phyloP scores from a whole-genome alignment of 2,113 vertebrate species.

The human (Homo sapiens) region GRCh38 chr3:184808501-184809000 shows the following conservation, averaged over 20 bases:
- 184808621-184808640: slow-evolving; percentile 42
- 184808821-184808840: slow-evolving; percentile 32
- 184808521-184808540: slow-evolving; percentile 34
- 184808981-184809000: slow-evolving; percentile 45
- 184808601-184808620: slow-evolving; percentile 27
- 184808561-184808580: neutral
- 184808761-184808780: slow-evolving; percentile 43
- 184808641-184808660: slow-evolving; percentile 17
- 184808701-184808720: neutral
- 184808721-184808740: neutral
- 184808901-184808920: neutral
- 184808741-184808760: neutral
- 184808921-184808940: neutral
- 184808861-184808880: neutral
- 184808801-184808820: slow-evolving; percentile 46
- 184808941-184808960: neutral
- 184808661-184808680: slow-evolving; percentile 6
- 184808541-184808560: slow-evolving; percentile 21
- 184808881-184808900: neutral
- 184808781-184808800: slow-evolving; percentile 36
- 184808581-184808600: slow-evolving; percentile 36
- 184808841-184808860: slow-evolving; percentile 45
- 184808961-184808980: slow-evolving; percentile 4
- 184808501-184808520: slow-evolving; percentile 24
- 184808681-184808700: slow-evolving; percentile 29